phyloP scores from a whole-genome alignment of 2,113 vertebrate species.

The Podocnemis expansa region DNA sequence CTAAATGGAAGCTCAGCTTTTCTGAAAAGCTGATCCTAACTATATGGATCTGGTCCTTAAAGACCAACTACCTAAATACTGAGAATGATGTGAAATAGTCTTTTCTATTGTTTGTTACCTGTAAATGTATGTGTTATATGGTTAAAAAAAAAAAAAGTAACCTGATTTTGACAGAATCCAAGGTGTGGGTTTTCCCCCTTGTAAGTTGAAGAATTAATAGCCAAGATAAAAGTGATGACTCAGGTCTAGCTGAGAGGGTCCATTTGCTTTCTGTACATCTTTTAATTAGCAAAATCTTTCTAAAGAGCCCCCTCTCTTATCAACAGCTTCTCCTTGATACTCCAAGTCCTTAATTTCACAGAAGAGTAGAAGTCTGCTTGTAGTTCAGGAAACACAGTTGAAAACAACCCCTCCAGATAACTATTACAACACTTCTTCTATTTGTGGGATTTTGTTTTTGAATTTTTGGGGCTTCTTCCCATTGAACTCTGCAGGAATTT shows the following conservation, averaged over 20 bases:
- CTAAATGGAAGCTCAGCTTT: background rate
- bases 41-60: background rate
- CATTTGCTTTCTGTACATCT: background rate
- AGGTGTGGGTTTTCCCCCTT: too few species aligned
- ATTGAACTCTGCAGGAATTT: background rate
- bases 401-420: background rate
- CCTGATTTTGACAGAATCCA: too few species aligned
- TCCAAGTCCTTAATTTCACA: background rate
- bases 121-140: background rate
- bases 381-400: background rate
- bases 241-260: background rate
- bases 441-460: too few species aligned
- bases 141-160: background rate
- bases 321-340: background rate
- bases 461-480: background rate
- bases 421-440: background rate
- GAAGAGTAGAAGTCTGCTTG: background rate
- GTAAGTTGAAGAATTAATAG: too few species aligned
- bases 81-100: background rate
- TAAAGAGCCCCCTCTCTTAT: background rate
- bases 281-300: background rate
- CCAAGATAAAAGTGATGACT: background rate
- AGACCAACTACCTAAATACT: background rate
- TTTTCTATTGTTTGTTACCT: background rate
- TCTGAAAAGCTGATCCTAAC: background rate